Evolutionary conservation across 1,140 invertebrate species (phyloP), one percentile per base, ranked within the genome.

Genomic region (Pseudachorutes palmiensis): DNA sequence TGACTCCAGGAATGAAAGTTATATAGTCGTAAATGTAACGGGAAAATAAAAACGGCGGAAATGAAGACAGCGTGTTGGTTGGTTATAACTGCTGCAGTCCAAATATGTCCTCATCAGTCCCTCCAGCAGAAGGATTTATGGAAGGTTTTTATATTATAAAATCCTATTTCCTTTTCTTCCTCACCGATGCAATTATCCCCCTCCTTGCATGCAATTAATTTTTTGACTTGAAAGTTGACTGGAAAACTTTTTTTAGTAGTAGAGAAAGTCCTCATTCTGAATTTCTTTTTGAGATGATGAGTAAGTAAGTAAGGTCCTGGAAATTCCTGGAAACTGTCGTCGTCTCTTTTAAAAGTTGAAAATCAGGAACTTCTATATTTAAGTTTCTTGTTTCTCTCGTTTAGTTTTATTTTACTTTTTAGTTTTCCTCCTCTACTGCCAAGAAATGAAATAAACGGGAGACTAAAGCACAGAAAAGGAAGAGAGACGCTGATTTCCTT

Each of bases 61-160:
- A n/a, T n/a, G n/a, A n/a, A n/a, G n/a, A n/a, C n/a, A n/a, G n/a
- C n/a, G n/a, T n/a, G n/a, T n/a, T n/a, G n/a, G n/a, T n/a, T n/a
- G n/a, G n/a, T n/a, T n/a, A n/a, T n/a, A n/a, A n/a, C n/a, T n/a
- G n/a, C n/a, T n/a, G n/a, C n/a, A n/a, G n/a, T n/a, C n/a, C n/a
- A n/a, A n/a, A n/a, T n/a, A n/a, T n/a, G n/a, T n/a, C n/a, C n/a
- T n/a, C n/a, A n/a, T n/a, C n/a, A n/a, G n/a, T n/a, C n/a, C n/a
- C n/a, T n/a, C n/a, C n/a, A n/a, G n/a, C n/a, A n/a, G n/a, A n/a
- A 45, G 36, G 36, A 45, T 45, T 45, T 45, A 45, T 45, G 36
- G 19, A 45, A 45, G 36, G 9, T 45, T 45, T 45, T 45, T 19
- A 45, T 19, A 19, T 12, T 12, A 45, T 12, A 45, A 45, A 45